A percentile compares a stretch with the other conserved stretches of the same genome.
phyloP scores from a whole-genome alignment of 2,888 invertebrate genomes.

The Hipparchia semele region DNA sequence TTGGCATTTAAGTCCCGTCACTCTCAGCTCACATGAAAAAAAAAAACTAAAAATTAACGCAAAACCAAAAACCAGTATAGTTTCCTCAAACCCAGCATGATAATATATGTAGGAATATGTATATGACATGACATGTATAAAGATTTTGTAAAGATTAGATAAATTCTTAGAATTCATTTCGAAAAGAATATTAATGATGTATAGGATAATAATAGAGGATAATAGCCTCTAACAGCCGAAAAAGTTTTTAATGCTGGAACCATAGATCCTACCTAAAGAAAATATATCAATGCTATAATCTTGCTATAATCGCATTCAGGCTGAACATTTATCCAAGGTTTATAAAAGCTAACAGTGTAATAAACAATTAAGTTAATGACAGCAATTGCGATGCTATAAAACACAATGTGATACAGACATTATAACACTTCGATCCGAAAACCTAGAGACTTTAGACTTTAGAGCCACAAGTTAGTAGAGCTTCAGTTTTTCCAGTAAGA shows the following conservation, averaged over 20 bases:
- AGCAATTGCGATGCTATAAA: too few relatives aligned
- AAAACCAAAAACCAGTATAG: conserved; percentile 9
- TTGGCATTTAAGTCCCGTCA: conserved; percentile 14
- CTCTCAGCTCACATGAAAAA: background rate
- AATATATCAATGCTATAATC: background rate
- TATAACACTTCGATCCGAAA: too few relatives aligned
- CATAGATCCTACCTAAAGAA: background rate
- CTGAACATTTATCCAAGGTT: too few relatives aligned
- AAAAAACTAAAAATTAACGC: conserved; percentile 1
- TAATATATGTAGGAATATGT: background rate
- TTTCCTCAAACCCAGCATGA: background rate
- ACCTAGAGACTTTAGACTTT: too few relatives aligned
- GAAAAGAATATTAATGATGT: background rate
- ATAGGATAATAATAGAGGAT: background rate
- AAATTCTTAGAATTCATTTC: background rate
- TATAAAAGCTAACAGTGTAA: too few relatives aligned
- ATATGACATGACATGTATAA: background rate
- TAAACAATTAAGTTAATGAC: too few relatives aligned
- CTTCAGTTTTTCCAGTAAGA: too few relatives aligned
- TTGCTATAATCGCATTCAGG: background rate
- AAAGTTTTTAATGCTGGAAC: background rate
- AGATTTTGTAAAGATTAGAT: conserved; percentile 15
- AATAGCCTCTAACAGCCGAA: background rate
- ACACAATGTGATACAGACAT: too few relatives aligned
- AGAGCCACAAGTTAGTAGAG: too few relatives aligned